Percentiles rank a stretch among this genome's conserved stretches.
Conservation (phyloP, 2,797 vertebrate genomes). For the Lepus oiostolus region DNA sequence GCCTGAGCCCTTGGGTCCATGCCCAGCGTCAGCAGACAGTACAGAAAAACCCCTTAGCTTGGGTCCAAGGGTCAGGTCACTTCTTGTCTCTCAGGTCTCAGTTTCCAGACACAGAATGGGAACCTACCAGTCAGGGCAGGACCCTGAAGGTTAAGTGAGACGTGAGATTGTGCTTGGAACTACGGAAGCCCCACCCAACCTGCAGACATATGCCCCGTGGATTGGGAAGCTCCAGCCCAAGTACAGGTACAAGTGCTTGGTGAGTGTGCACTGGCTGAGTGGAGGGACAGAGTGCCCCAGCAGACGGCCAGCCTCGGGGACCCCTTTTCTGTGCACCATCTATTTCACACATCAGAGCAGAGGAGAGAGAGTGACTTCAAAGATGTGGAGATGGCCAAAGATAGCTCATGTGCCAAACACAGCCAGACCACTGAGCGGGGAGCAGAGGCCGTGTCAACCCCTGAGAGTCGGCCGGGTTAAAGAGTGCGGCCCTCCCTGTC, state of each 20-base stretch:
- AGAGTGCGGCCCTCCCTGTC: background rate
- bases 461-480: background rate
- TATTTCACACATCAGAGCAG: background rate
- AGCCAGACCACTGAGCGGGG: background rate
- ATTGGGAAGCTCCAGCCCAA: background rate
- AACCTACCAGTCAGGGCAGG: slow-evolving; percentile 19
- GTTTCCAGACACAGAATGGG: slow-evolving; percentile 64
- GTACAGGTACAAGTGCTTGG: background rate
- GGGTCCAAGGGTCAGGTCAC: slow-evolving; percentile 66
- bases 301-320: background rate
- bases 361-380: background rate
- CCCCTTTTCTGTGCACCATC: background rate
- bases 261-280: background rate
- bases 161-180: background rate
- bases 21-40: background rate
- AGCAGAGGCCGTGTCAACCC: background rate
- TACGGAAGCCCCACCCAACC: background rate
- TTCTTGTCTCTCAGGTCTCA: slow-evolving; percentile 63
- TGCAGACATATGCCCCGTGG: background rate
- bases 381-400: slow-evolving; percentile 30
- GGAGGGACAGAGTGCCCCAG: background rate
- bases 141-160: background rate
- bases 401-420: background rate
- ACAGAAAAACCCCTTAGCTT: slow-evolving; percentile 68
- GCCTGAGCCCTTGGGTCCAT: background rate